These are phyloP conservation scores for Actinostola sp. DNA, from an alignment of 92 coral and sea anemone species.

Conservation along the genomic window DNA sequence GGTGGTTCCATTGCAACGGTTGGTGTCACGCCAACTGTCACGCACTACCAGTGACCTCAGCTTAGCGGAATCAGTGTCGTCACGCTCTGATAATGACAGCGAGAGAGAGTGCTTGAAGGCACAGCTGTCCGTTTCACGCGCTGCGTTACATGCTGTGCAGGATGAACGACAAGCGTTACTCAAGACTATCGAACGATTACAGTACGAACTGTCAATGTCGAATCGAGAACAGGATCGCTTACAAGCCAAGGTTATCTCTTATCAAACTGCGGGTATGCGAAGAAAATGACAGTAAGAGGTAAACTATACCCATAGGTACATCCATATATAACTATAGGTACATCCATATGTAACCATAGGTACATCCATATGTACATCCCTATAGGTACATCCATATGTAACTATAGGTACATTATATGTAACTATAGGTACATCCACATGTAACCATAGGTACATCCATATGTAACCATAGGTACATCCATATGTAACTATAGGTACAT, in stretches of 20 bases:
- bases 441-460: not conserved
- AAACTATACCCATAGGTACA: too few species aligned
- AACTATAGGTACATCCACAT: not conserved
- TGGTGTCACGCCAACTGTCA: slow-evolving; percentile 67
- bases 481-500: not conserved
- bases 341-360: too few species aligned
- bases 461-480: not conserved
- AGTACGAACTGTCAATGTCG: slow-evolving; percentile 81
- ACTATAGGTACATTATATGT: not conserved
- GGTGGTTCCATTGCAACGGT: slow-evolving; percentile 26
- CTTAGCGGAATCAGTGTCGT: slow-evolving; percentile 67
- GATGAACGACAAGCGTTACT: slow-evolving; percentile 88
- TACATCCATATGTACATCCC: not conserved
- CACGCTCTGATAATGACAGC: slow-evolving; percentile 65
- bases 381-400: not conserved
- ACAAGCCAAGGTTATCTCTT: slow-evolving; percentile 67
- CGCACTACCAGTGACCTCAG: slow-evolving; percentile 73
- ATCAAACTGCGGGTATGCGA: slow-evolving; percentile 46
- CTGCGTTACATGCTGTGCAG: slow-evolving; percentile 72
- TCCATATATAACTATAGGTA: too few species aligned
- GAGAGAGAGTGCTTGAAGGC: slow-evolving; percentile 83
- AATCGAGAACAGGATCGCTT: slow-evolving; percentile 92
- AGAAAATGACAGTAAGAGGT: not conserved
- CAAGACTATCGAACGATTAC: slow-evolving; percentile 85
- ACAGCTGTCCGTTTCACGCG: slow-evolving; percentile 85